Percentiles rank a stretch among this genome's conserved stretches.
Conservation (phyloP, 2,113 vertebrate species). For the Cyphomyrus plagiostoma region DNA sequence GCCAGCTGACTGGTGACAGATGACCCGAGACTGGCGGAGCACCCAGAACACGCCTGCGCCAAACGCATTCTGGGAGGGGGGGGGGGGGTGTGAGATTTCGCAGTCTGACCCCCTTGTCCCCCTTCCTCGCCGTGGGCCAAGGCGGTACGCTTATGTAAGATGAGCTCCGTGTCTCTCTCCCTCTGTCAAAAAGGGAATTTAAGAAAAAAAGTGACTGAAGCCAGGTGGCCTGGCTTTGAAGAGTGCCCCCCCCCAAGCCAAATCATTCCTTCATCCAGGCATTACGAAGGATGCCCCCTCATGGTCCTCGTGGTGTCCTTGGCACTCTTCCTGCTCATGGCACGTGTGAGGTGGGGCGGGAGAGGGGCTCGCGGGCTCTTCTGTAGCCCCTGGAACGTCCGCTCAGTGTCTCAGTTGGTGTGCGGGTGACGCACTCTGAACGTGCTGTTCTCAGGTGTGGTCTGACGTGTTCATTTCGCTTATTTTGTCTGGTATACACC, state of each 20-base stretch:
- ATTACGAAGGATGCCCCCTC: neutral
- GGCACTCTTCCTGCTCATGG: neutral
- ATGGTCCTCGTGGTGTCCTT: neutral
- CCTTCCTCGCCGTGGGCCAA: neutral
- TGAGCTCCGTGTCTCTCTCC: slow-evolving; percentile 20
- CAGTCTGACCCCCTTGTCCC: neutral
- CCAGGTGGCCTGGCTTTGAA: neutral
- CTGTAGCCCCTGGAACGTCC: neutral
- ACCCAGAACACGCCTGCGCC: neutral
- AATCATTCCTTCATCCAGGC: neutral
- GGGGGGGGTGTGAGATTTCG: neutral
- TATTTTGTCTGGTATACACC: neutral
- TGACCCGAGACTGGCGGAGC: neutral
- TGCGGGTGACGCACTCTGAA: neutral
- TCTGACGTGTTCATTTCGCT: neutral
- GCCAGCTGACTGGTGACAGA: neutral
- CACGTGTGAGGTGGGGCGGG: neutral
- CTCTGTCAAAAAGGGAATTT: neutral
- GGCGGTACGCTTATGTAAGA: slow-evolving; percentile 24
- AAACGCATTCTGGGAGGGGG: slow-evolving; percentile 30
- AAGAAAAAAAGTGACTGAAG: neutral
- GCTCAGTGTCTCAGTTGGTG: neutral
- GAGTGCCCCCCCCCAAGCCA: neutral
- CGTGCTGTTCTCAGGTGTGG: neutral
- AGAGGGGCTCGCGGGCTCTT: neutral